Evolutionary conservation across 2,797 vertebrate genomes (phyloP), one percentile per base, ranked within the genome.

Genomic region (Chloroceryle amazona): DNA sequence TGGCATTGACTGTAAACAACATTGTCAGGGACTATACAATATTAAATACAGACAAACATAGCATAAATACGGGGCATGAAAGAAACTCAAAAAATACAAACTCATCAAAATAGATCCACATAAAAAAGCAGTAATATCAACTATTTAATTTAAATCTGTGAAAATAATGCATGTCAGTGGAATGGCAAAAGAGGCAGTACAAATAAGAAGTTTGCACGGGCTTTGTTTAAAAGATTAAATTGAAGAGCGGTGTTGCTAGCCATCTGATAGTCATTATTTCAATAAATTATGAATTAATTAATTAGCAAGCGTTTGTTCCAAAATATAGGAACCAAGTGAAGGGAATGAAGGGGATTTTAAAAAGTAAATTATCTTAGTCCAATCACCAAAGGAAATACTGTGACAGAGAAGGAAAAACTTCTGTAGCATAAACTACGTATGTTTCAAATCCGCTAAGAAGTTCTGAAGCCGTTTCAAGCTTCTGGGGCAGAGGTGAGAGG

Each of bases 1-100:
- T 95, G 86, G 44, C 31, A 86, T 73, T 81, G 82, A 91, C 44
- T 94, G 85, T 86, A 75, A 94, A 96, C 29, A 78, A 74, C 71
- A 58, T 42, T 96, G 95, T 88, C 84, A 91, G 97, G 98, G 98
- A 98, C 98, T 98, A 98, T 98, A 98, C 97, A 96, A 96, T 95
- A 98, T 97, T 97, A 97, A 98, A 85, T 85, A 93, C 33, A 86
- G 82, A 97, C 93, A 96, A 93, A 98, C 94, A 97, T 10, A 83
- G 96, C 96, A 97, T 94, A 93, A 90, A 93, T 97, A 92, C 60
- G 91, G 95, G 81, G 97, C 83, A 95, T 80, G 63, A 96, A 98
- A 94, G 80, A 83, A 96, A 96, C 51, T 79, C 35, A 86, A 95
- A 92, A 90, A 92, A 75, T 68, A 87, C 23, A 93, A 96, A 97